Evolutionary conservation across 2,113 vertebrate species (phyloP), one percentile per base, ranked within the genome.

Genomic region (Dipodomys merriami): DNA sequence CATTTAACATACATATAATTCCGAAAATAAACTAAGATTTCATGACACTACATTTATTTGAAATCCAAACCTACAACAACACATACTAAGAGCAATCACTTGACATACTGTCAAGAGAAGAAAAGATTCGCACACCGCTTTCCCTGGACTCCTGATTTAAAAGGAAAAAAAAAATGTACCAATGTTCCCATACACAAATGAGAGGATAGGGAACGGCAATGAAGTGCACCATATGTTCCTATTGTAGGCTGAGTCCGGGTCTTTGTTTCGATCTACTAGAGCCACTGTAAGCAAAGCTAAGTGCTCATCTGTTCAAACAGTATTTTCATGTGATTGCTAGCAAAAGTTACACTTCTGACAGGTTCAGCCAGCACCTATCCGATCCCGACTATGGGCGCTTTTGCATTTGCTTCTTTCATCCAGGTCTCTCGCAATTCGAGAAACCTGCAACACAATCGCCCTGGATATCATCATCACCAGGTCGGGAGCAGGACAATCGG

Each of bases 271-370:
- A 49, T 71, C 96, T 81, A 71, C 35, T 86, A 96, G 60, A 62
- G 65, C 1, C 78, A 33, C 84, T 15, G 33, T 33, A 4, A 76
- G 5, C 39, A 79, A 88, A 87, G 19, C 86, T 68, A 83, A 92
- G 44, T 62, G 57, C 10, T 62, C 74, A 83, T 60, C 57, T 60
- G 68, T 76, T 72, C 72, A 4, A 39, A 83, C 76, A 81, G 0
- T 57, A 73, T 82, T 95, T 94, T 91, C 85, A 87, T 33, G 62
- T 76, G 79, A 74, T 68, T 27, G 33, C 87, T 19, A 46, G 29
- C 33, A 90, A 93, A 97, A 97, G 91, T 97, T 96, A 93, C 65
- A 86, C 91, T 79, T 68, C 33, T 64, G 86, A 33, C 33, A 84
- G 93, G 68, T 79, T 95, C 46, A 83, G 83, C 19, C n/a, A 7